Percentiles rank a stretch among this genome's conserved stretches.
These are phyloP conservation scores for Acanthornis magna DNA, from an alignment of 2,797 vertebrate species.

Conservation along the genomic window DNA sequence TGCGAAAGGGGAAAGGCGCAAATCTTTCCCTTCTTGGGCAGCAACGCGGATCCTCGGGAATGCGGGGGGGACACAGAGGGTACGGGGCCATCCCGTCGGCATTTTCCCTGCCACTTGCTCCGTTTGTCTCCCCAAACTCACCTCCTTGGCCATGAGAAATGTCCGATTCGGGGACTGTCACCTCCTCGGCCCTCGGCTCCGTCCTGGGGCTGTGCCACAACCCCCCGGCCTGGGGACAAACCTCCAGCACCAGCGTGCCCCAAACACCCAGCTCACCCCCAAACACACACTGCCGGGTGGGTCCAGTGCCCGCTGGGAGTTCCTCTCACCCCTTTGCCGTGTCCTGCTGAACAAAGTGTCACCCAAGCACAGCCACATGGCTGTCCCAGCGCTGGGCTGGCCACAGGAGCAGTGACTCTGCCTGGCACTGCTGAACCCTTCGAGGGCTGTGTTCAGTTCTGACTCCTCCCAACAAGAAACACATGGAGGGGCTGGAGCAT, in stretches of 20 bases:
- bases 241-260: accelerated
- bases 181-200: accelerated
- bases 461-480: no score
- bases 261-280: background rate
- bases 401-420: no score
- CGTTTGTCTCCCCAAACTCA: accelerated
- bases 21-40: accelerated
- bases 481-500: no score
- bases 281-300: accelerated
- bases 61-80: accelerated
- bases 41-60: accelerated
- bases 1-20: accelerated
- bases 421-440: no score
- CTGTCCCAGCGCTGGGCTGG: no score
- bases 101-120: accelerated
- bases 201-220: accelerated
- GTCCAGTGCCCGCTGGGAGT: no score
- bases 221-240: background rate
- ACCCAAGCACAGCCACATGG: no score
- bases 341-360: no score
- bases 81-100: accelerated
- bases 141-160: accelerated
- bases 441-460: no score
- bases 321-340: no score
- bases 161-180: accelerated